Conservation (phyloP, 2,797 vertebrate species). For the Apogon talboti region DNA sequence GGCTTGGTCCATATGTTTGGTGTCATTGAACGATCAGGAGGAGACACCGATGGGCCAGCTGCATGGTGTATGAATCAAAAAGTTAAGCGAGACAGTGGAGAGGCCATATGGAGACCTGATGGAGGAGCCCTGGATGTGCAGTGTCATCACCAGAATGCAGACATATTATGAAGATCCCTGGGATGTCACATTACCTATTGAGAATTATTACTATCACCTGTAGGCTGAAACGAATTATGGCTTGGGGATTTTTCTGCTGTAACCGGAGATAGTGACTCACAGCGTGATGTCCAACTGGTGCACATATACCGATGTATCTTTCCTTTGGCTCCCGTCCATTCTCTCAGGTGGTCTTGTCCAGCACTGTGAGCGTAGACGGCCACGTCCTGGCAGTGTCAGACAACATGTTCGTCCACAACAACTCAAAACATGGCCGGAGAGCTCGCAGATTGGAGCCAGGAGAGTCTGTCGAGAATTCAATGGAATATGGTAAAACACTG, state of each 20-base stretch:
- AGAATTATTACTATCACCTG: too few species aligned
- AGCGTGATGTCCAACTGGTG: too few species aligned
- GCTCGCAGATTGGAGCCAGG: conserved; percentile 92
- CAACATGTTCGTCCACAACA: conserved; percentile 93
- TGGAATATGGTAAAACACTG: conserved; percentile 90
- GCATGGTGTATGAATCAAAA: conserved; percentile 71
- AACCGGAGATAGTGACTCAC: too few species aligned
- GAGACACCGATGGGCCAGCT: conserved; percentile 58
- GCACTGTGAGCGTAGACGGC: conserved; percentile 95
- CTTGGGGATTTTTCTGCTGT: too few species aligned
- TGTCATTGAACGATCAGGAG: conserved; percentile 77
- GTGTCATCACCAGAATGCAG: too few species aligned
- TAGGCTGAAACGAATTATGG: too few species aligned
- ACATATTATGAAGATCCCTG: too few species aligned
- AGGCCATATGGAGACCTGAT: conserved; percentile 72
- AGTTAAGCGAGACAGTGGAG: conserved; percentile 49
- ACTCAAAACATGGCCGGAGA: conserved; percentile 95
- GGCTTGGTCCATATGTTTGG: conserved; percentile 81
- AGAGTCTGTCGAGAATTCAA: conserved; percentile 88
- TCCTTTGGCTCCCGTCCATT: too few species aligned
- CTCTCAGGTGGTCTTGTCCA: conserved; percentile 91
- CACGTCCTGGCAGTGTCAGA: too few species aligned
- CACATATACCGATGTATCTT: too few species aligned
- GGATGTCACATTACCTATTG: too few species aligned
- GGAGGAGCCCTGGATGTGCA: conserved; percentile 29